These are phyloP conservation scores for Lathamus discolor DNA, from an alignment of 2,113 vertebrate species.

Conservation along the genomic window DNA sequence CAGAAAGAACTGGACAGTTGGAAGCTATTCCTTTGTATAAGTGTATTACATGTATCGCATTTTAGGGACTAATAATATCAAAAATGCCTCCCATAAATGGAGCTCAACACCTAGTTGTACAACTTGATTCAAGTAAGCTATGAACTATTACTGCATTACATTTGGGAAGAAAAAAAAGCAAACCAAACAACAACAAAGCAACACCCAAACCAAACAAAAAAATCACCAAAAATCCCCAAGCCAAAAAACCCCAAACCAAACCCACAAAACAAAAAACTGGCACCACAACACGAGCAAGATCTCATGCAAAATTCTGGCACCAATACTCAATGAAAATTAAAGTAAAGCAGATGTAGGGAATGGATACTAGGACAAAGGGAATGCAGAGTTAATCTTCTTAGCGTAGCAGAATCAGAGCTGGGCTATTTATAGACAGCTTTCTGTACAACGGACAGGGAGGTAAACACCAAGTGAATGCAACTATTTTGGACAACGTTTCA, in stretches of 20 bases:
- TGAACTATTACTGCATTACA: background rate
- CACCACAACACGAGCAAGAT: background rate
- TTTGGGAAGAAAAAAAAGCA: background rate
- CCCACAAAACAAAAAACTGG: background rate
- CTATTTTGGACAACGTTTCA: background rate
- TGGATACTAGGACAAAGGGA: slow-evolving; percentile 18
- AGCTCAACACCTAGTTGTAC: background rate
- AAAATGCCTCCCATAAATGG: background rate
- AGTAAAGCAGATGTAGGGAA: slow-evolving; percentile 1
- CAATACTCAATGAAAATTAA: slow-evolving; percentile 10
- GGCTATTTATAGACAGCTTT: slow-evolving; percentile 38
- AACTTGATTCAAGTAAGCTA: background rate
- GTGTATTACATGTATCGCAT: background rate
- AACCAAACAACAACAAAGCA: background rate
- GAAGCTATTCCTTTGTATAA: background rate
- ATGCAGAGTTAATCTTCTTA: slow-evolving; percentile 31
- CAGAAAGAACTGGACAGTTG: background rate
- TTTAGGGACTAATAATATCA: background rate
- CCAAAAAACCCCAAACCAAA: background rate
- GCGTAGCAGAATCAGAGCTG: background rate
- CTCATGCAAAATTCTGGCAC: background rate
- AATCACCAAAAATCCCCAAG: background rate
- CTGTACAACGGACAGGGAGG: background rate
- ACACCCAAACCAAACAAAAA: background rate
- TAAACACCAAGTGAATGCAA: slow-evolving; percentile 3